Percentiles rank a stretch among this genome's conserved stretches.
These are phyloP conservation scores for Urosaurus nigricauda DNA, from an alignment of 2,797 vertebrate genomes.

Conservation along the genomic window DNA sequence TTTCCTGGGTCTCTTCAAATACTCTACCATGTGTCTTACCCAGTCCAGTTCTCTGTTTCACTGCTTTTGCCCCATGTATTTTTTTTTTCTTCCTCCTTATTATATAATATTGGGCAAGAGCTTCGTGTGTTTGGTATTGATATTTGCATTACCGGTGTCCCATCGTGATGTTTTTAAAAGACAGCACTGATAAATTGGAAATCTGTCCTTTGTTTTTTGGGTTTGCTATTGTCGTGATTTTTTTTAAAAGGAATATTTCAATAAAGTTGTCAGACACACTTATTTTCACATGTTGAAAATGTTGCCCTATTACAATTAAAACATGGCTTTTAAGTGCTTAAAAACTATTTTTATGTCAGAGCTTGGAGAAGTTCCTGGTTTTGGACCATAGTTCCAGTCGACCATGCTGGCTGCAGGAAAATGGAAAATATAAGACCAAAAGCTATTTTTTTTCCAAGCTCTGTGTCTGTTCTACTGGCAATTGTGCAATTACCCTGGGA, in stretches of 20 bases:
- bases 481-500: not conserved
- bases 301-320: not conserved
- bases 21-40: no score
- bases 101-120: not conserved
- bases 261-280: not conserved
- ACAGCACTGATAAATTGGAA: not conserved
- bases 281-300: not conserved
- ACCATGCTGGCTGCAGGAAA: no score
- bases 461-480: not conserved
- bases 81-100: no score
- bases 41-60: not conserved
- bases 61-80: not conserved
- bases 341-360: no score
- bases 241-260: not conserved
- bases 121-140: not conserved
- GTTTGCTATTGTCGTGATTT: not conserved
- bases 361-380: no score
- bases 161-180: not conserved
- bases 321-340: not conserved
- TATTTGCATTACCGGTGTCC: not conserved
- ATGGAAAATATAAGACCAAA: no score
- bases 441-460: no score
- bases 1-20: not conserved
- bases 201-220: not conserved
- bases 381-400: no score